Evolutionary conservation across 2,113 vertebrate genomes (phyloP).

Genomic region (Rhinoderma darwinii): DNA sequence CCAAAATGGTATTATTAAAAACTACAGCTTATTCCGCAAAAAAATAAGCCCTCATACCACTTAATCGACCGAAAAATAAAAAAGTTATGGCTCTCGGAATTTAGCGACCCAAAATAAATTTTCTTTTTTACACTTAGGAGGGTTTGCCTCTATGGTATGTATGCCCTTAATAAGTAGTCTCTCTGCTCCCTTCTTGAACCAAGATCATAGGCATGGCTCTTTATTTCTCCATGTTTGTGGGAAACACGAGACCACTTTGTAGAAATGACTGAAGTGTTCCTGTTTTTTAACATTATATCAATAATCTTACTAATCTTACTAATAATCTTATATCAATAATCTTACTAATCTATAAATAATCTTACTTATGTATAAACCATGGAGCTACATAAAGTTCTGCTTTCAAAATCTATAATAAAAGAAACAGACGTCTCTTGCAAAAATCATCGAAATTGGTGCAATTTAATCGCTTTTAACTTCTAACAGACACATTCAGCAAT

Average conservation of each 20-base stretch:
- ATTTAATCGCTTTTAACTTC: constrained; percentile 52
- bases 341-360: too few relatives aligned
- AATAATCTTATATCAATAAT: background rate
- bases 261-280: background rate
- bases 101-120: too few relatives aligned
- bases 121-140: too few relatives aligned
- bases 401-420: constrained; percentile 51
- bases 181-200: too few relatives aligned
- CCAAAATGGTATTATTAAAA: too few relatives aligned
- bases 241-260: background rate
- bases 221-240: background rate
- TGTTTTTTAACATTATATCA: constrained; percentile 2
- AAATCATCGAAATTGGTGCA: constrained; percentile 57
- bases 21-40: too few relatives aligned
- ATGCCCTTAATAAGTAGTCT: too few relatives aligned
- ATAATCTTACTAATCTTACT: background rate
- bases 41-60: too few relatives aligned
- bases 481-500: constrained; percentile 57
- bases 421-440: constrained; percentile 36
- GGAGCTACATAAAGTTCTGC: constrained; percentile 39
- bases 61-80: too few relatives aligned
- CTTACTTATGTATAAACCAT: constrained; percentile 32
- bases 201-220: background rate
- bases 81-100: too few relatives aligned
- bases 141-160: too few relatives aligned